Evolutionary conservation across 1,140 invertebrate species (phyloP).

Genomic region (Drosophila auraria): DNA sequence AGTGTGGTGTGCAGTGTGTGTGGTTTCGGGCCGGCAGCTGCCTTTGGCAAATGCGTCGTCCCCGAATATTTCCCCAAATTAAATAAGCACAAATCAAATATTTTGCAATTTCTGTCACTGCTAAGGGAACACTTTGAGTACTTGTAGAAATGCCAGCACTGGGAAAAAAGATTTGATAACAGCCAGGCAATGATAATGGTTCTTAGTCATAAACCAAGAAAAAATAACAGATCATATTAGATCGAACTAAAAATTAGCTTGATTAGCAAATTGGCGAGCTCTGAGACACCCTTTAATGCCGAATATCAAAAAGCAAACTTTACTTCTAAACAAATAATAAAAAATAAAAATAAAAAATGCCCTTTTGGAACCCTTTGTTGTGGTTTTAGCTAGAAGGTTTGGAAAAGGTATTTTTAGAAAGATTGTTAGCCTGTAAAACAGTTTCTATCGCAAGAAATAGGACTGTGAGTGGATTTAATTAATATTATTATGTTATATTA

Average conservation of each 20-base stretch:
- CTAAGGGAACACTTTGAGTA: conserved; percentile 21
- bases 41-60: conserved; percentile 21
- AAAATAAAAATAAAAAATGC: not conserved
- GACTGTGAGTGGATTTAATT: too few species aligned
- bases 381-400: not conserved
- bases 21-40: conserved; percentile 18
- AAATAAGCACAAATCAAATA: conserved; percentile 83
- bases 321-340: conserved; percentile 84
- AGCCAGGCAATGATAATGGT: not conserved
- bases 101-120: conserved; percentile 75
- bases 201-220: conserved; percentile 1
- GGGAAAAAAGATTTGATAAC: not conserved
- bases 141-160: conserved; percentile 4
- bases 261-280: conserved; percentile 88
- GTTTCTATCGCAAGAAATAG: too few species aligned
- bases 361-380: not conserved
- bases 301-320: conserved; percentile 86
- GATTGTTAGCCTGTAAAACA: too few species aligned
- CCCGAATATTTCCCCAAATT: conserved; percentile 68
- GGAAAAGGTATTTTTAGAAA: too few species aligned
- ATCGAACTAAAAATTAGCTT: conserved; percentile 86
- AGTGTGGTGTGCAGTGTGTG: conserved; percentile 7
- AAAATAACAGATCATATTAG: not conserved
- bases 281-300: conserved; percentile 88
- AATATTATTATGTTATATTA: too few species aligned